Percentiles rank a stretch among this genome's conserved stretches.
Evolutionary conservation across 2,113 vertebrate species (phyloP).

Genomic region (Hucho hucho): DNA sequence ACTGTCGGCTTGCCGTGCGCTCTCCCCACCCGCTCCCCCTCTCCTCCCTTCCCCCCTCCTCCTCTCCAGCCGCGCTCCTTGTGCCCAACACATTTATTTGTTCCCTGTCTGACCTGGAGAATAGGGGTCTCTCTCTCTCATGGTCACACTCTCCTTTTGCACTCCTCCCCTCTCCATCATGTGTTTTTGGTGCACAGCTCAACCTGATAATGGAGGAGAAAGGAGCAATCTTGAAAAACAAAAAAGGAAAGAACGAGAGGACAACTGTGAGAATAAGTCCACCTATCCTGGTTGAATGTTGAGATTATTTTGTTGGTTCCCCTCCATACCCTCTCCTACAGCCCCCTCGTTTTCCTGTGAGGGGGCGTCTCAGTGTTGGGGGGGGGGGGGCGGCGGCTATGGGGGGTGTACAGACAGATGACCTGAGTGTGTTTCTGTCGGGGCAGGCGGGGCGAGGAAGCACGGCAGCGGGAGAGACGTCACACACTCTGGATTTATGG

Average conservation of each 20-base stretch:
- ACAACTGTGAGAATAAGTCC: background rate
- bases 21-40: too few relatives aligned
- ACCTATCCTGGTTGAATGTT: background rate
- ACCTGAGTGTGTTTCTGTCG: constrained; percentile 11
- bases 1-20: constrained; percentile 69
- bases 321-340: too few relatives aligned
- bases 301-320: background rate
- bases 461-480: background rate
- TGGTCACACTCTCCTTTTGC: constrained; percentile 31
- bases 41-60: too few relatives aligned
- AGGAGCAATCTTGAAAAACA: background rate
- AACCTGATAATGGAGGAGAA: constrained; percentile 5
- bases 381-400: background rate
- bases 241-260: background rate
- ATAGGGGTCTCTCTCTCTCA: constrained; percentile 65
- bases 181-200: constrained; percentile 42
- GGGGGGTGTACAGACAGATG: background rate
- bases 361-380: constrained; percentile 7
- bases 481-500: constrained; percentile 42
- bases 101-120: constrained; percentile 83
- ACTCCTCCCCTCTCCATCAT: background rate
- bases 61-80: constrained; percentile 48
- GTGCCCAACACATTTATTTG: constrained; percentile 84
- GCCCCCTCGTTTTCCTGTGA: background rate
- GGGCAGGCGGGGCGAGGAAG: background rate